These are phyloP conservation scores for Capreolus pygargus DNA, from an alignment of 2,113 vertebrate genomes.

Conservation along the genomic window DNA sequence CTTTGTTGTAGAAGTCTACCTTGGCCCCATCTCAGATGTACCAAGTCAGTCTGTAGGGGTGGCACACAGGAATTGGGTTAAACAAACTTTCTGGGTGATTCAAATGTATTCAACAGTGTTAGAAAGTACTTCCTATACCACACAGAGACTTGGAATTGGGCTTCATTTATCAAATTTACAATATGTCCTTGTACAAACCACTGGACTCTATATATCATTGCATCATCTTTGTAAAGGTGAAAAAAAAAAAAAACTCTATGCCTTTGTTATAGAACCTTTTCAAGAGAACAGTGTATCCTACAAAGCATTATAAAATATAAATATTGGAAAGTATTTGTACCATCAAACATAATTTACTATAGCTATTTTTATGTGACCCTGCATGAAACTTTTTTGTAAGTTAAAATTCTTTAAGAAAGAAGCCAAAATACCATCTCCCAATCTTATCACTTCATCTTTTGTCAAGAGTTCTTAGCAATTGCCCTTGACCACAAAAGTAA, in stretches of 20 bases:
- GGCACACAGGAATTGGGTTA: neutral
- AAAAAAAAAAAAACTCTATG: neutral
- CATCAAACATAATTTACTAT: neutral
- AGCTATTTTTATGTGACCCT: neutral
- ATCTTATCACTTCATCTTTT: neutral
- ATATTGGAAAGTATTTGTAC: neutral
- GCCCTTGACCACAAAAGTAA: neutral
- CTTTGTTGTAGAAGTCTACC: neutral
- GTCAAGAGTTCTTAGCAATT: neutral
- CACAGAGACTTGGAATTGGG: neutral
- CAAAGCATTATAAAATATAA: neutral
- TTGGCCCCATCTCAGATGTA: neutral
- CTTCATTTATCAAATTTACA: neutral
- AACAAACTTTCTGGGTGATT: neutral
- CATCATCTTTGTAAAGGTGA: neutral
- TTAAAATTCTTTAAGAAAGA: neutral
- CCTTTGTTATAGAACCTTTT: neutral
- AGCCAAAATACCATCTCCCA: neutral
- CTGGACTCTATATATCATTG: neutral
- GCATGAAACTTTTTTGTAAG: neutral
- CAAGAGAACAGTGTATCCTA: neutral
- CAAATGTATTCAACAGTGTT: neutral
- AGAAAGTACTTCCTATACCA: neutral
- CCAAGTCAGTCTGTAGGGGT: rapidly evolving
- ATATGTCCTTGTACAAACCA: neutral